These are phyloP conservation scores for Amblyornis subalaris DNA, from an alignment of 2,113 vertebrate genomes.

Conservation along the genomic window DNA sequence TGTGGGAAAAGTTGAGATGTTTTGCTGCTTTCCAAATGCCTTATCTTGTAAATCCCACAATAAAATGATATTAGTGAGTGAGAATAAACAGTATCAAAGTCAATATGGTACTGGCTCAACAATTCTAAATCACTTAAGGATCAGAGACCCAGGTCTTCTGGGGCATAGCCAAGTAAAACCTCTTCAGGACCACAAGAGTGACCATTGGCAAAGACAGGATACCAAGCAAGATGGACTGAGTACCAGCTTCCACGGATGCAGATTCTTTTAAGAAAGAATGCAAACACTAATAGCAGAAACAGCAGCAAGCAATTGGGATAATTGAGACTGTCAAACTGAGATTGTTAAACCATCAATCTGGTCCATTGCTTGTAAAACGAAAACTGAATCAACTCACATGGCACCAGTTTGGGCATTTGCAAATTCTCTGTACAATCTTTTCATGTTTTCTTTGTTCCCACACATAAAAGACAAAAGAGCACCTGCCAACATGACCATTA, in stretches of 20 bases:
- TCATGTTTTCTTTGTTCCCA: not conserved
- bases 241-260: not conserved
- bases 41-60: not conserved
- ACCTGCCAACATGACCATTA: not conserved
- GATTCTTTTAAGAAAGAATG: not conserved
- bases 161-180: not conserved
- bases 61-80: not conserved
- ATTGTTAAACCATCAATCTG: not conserved
- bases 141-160: not conserved
- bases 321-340: not conserved
- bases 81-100: not conserved
- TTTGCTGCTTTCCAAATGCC: not conserved
- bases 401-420: not conserved
- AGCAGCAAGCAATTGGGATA: not conserved
- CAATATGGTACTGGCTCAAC: not conserved
- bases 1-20: not conserved
- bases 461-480: not conserved
- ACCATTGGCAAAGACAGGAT: not conserved
- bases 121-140: not conserved
- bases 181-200: not conserved
- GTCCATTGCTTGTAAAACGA: not conserved
- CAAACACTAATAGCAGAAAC: not conserved
- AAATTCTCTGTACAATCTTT: not conserved
- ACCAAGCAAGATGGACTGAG: fast-evolving
- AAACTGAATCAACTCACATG: not conserved